Percentiles rank a stretch among this genome's conserved stretches.
Conservation (phyloP, 2,888 invertebrate genomes). For the Andrena bucephala region DNA sequence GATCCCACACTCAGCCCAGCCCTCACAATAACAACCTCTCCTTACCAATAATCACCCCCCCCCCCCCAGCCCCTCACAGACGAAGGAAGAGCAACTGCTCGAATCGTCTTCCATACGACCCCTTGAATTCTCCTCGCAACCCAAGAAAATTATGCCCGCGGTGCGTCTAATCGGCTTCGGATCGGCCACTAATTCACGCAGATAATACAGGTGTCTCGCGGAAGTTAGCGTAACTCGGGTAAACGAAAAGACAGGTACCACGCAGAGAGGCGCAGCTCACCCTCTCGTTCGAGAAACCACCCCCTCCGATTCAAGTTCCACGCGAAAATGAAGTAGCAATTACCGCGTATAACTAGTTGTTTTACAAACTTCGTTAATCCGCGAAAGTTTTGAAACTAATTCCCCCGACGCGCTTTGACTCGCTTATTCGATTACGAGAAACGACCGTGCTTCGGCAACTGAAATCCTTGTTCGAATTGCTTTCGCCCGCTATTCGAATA, state of each 20-base stretch:
- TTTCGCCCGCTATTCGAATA: constrained; percentile 12
- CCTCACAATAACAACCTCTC: too few relatives aligned
- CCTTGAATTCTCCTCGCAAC: neutral
- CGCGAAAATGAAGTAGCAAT: constrained; percentile 66
- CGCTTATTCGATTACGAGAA: constrained; percentile 55
- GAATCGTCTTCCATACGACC: neutral
- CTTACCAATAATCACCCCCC: too few relatives aligned
- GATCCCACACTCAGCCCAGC: too few relatives aligned
- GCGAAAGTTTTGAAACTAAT: constrained; percentile 59
- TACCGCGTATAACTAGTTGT: constrained; percentile 62
- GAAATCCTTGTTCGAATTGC: constrained; percentile 48
- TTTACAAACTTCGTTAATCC: constrained; percentile 69
- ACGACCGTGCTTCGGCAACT: constrained; percentile 37
- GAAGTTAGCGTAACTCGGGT: constrained; percentile 27
- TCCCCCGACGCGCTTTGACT: constrained; percentile 52
- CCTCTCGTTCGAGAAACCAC: neutral
- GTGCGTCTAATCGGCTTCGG: constrained; percentile 35
- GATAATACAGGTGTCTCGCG: constrained; percentile 34
- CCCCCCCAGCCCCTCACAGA: too few relatives aligned
- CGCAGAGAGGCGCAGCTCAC: neutral
- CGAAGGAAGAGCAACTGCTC: neutral
- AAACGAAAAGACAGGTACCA: constrained; percentile 14
- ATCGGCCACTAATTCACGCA: constrained; percentile 43
- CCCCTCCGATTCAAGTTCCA: neutral
- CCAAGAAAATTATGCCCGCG: constrained; percentile 28